These are phyloP conservation scores for Chelidonichthys spinosus DNA, from an alignment of 2,797 vertebrate species.

Conservation along the genomic window DNA sequence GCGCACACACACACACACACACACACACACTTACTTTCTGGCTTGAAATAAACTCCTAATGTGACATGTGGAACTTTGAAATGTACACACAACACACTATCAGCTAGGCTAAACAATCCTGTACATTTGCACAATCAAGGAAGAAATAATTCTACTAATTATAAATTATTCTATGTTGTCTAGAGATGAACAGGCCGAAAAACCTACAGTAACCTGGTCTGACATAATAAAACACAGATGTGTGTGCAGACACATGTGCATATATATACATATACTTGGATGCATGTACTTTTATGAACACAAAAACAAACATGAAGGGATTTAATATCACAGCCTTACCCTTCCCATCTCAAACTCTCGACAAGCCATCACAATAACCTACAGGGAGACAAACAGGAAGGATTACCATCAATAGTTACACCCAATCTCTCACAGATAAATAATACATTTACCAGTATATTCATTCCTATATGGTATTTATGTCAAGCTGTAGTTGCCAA, in stretches of 20 bases:
- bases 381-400: constrained; percentile 58
- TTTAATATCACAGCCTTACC: constrained; percentile 83
- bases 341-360: constrained; percentile 99
- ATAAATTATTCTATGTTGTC: too few species aligned
- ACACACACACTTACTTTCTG: constrained; percentile 18
- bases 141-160: not conserved
- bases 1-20: constrained; percentile 20
- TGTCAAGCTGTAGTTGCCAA: not conserved
- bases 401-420: constrained; percentile 39
- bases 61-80: constrained; percentile 8
- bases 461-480: not conserved
- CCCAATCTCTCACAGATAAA: not conserved
- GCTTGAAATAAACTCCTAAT: constrained; percentile 28
- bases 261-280: not conserved
- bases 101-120: not conserved
- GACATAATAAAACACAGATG: constrained; percentile 21
- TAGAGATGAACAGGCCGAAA: not conserved
- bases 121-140: not conserved
- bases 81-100: not conserved
- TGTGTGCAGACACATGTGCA: not conserved
- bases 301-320: constrained; percentile 5
- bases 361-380: constrained; percentile 99
- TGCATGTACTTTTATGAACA: constrained; percentile 1
- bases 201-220: constrained; percentile 7
- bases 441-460: constrained; percentile 17